These are phyloP conservation scores for Timema podura DNA, from an alignment of 2,888 invertebrate genomes.

Conservation along the genomic window DNA sequence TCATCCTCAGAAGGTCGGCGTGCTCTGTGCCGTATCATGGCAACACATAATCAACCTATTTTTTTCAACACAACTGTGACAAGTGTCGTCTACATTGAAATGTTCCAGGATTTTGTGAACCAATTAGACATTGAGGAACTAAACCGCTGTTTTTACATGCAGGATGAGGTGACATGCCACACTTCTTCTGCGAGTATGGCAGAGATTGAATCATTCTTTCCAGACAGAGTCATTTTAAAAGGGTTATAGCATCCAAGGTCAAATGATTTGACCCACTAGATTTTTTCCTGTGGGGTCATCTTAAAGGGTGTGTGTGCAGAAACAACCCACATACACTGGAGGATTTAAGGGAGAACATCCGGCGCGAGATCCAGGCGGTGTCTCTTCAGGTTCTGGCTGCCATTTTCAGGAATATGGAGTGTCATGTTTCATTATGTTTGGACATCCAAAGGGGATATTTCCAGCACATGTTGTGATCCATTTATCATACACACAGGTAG, in stretches of 20 bases:
- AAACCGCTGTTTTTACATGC: background rate
- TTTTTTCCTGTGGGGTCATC: no score
- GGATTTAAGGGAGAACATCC: slow-evolving; percentile 10
- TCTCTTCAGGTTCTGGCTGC: background rate
- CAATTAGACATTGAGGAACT: background rate
- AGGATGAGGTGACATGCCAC: no score
- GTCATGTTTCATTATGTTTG: slow-evolving; percentile 5
- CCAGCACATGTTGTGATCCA: background rate
- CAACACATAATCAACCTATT: background rate
- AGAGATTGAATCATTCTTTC: background rate
- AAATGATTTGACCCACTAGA: slow-evolving; percentile 8
- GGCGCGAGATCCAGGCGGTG: slow-evolving; percentile 6
- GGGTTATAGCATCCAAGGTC: slow-evolving; percentile 9
- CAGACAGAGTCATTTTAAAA: no score
- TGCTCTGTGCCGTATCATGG: background rate
- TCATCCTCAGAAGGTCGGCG: no score
- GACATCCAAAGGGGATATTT: background rate
- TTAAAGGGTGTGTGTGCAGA: background rate
- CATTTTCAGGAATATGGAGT: background rate
- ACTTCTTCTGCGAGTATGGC: background rate
- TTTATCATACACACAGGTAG: background rate
- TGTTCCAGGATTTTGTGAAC: background rate
- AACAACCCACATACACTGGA: slow-evolving; percentile 9
- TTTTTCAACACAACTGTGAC: background rate
- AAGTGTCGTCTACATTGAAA: background rate